These are phyloP conservation scores for Enteromius paludinosus DNA, from an alignment of 2,797 vertebrate species.

Conservation along the genomic window DNA sequence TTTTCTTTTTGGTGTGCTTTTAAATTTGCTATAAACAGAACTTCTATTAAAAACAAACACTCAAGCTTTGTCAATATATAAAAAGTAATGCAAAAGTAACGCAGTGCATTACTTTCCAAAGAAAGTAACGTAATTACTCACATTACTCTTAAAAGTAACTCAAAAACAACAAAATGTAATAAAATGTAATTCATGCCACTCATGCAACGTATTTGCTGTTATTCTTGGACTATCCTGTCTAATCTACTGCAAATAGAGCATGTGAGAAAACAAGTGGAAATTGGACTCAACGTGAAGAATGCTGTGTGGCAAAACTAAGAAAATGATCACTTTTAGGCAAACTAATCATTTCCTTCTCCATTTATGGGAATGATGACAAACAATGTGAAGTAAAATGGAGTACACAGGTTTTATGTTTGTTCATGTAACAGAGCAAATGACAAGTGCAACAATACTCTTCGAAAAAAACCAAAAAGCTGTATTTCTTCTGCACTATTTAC, in stretches of 20 bases:
- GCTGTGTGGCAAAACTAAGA: background rate
- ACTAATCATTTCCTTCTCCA: no score
- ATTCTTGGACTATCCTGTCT: background rate
- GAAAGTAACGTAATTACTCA: no score
- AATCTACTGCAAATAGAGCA: background rate
- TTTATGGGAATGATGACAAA: background rate
- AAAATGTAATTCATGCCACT: background rate
- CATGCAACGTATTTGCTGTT: background rate
- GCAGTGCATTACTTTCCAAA: no score
- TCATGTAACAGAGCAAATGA: constrained; percentile 2
- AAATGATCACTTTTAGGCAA: background rate
- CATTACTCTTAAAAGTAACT: no score
- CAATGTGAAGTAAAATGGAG: background rate
- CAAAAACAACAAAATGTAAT: no score
- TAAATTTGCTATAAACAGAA: no score
- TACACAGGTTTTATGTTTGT: constrained; percentile 7
- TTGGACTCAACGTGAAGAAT: background rate
- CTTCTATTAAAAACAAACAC: no score
- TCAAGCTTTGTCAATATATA: no score
- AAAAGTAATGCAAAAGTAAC: no score
- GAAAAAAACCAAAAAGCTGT: background rate
- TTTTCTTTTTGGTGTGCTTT: no score
- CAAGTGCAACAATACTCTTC: constrained; percentile 4
- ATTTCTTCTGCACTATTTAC: background rate
- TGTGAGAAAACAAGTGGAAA: background rate